Evolutionary conservation across 2,113 vertebrate genomes (phyloP), one percentile per base, ranked within the genome.

Genomic region (Aviceda subcristata): DNA sequence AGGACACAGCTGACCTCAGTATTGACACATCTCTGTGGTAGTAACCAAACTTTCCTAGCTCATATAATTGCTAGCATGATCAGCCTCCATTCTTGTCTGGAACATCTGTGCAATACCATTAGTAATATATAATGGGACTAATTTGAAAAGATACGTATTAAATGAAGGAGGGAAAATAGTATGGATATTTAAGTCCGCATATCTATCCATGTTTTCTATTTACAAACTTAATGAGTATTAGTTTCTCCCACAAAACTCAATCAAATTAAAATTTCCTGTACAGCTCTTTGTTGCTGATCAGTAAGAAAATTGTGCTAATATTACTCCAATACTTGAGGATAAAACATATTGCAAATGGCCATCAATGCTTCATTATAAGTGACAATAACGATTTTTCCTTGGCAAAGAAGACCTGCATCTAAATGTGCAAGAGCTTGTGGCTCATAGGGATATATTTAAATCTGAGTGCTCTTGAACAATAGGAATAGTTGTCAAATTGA

Each of bases 401-500:
- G 82, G 90, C 59, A 94, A 86, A 94, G 66, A 83, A 39, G 53
- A 92, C 86, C 43, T 83, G 29, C 69, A 92, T 97, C 85, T 96
- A 79, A 94, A 88, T 78, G 56, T 69, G 80, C 59, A 46, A 84
- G 50, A 64, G 14, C 64, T 95, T 95, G 73, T 56, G 76, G 30
- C 38, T 97, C 74, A 60, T 92, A 92, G 94, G 39, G 45, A 88
- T 92, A 94, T 95, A 96, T 97, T 97, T 96, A 97, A 95, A 84
- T 86, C 75, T 87, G 55, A 68, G 82, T 53, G 92, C 67, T 75
- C 83, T 88, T 55, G 59, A 94, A 93, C 60, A 90, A 91, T 55
- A 73, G 69, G 36, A 90, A 82, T 91, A 97, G 87, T 97, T 96
- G 94, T 98, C 97, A 97, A 96, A 96, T 78, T 96, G 94, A 95